Evolutionary conservation across 2,888 invertebrate genomes (phyloP).

Genomic region (Synanthedon tipuliformis): DNA sequence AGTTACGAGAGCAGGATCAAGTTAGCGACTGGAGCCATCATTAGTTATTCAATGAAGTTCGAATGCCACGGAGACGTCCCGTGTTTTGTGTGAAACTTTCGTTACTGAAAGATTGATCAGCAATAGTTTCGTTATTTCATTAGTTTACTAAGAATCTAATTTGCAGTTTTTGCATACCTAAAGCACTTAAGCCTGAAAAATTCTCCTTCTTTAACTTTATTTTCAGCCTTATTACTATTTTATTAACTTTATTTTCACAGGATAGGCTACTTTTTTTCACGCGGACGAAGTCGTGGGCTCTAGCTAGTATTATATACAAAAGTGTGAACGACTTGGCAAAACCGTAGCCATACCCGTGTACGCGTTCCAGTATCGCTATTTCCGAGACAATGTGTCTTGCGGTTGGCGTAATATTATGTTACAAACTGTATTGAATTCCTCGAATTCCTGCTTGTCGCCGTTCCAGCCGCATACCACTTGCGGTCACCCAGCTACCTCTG

Average conservation of each 20-base stretch:
- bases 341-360: too few species aligned
- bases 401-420: neutral
- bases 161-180: too few species aligned
- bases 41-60: slow-evolving; percentile 23
- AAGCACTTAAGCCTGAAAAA: too few species aligned
- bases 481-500: neutral
- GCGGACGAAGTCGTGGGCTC: too few species aligned
- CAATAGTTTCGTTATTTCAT: neutral
- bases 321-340: too few species aligned
- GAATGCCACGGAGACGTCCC: slow-evolving; percentile 6
- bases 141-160: too few species aligned
- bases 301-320: too few species aligned
- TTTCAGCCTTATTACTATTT: too few species aligned
- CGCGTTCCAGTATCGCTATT: neutral
- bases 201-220: too few species aligned
- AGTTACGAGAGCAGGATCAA: slow-evolving; percentile 4
- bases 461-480: neutral
- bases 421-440: neutral
- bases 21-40: slow-evolving; percentile 15
- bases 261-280: too few species aligned
- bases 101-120: neutral
- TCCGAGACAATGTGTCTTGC: neutral
- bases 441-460: neutral
- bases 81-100: slow-evolving; percentile 12
- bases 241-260: too few species aligned